Conservation (phyloP, 1,140 invertebrate genomes). For the Arctopsyche grandis region DNA sequence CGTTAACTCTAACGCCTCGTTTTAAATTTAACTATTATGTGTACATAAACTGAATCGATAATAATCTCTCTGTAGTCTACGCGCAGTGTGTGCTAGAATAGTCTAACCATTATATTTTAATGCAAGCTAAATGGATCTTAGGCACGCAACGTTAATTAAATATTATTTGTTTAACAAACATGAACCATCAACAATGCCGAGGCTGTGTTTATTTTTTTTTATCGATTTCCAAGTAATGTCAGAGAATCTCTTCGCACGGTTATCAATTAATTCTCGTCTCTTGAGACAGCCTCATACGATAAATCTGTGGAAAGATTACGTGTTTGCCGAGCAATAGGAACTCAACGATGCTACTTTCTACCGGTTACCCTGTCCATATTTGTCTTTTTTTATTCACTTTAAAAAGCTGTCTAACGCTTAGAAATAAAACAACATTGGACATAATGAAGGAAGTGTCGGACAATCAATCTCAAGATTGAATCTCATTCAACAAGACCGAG, state of each 20-base stretch:
- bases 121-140: not conserved
- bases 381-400: slow-evolving; percentile 6
- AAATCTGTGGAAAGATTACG: slow-evolving; percentile 36
- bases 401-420: not conserved
- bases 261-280: slow-evolving; percentile 40
- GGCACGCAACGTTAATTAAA: slow-evolving; percentile 13
- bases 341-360: slow-evolving; percentile 31
- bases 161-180: slow-evolving; percentile 29
- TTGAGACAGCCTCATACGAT: slow-evolving; percentile 20
- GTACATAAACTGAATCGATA: slow-evolving; percentile 16
- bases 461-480: slow-evolving; percentile 24
- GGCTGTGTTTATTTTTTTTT: slow-evolving; percentile 6
- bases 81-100: no score
- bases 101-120: no score
- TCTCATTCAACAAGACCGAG: not conserved
- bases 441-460: slow-evolving; percentile 37
- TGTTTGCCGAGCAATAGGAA: slow-evolving; percentile 25
- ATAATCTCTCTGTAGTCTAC: not conserved
- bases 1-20: not conserved
- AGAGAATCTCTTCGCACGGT: slow-evolving; percentile 30
- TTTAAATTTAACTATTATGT: not conserved
- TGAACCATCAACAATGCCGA: slow-evolving; percentile 15
- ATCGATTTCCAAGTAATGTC: slow-evolving; percentile 29
- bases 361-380: not conserved
- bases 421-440: slow-evolving; percentile 21